phyloP scores from a whole-genome alignment of 2,113 vertebrate species.

The Alexandromys fortis region DNA sequence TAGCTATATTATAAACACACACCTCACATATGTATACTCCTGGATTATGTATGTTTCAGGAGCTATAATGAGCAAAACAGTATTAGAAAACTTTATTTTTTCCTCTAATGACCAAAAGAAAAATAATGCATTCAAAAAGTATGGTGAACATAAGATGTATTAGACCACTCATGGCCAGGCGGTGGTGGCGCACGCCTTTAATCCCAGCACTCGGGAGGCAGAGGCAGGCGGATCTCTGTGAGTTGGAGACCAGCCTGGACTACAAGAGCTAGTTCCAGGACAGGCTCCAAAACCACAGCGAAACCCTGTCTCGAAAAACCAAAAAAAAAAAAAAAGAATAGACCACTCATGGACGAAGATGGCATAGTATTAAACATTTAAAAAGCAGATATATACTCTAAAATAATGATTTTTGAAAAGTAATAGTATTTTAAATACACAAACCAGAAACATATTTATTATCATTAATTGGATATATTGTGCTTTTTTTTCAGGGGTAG shows the following conservation, averaged over 20 bases:
- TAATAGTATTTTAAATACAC: background rate
- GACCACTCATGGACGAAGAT: background rate
- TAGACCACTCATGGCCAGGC: background rate
- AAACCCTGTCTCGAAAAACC: too few species aligned
- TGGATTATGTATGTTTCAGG: background rate
- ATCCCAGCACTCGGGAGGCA: too few species aligned
- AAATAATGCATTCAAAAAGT: background rate
- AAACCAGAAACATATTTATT: too few species aligned
- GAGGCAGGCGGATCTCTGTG: too few species aligned
- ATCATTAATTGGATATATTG: background rate
- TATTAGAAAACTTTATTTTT: background rate
- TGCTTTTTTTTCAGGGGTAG: background rate
- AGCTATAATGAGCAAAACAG: background rate
- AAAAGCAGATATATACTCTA: background rate
- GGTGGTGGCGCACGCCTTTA: too few species aligned
- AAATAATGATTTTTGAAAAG: background rate
- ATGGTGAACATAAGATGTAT: background rate
- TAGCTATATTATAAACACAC: background rate
- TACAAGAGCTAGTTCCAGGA: too few species aligned
- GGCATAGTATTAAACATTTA: background rate
- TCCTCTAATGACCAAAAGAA: background rate
- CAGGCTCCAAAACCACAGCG: too few species aligned
- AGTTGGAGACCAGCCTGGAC: too few species aligned
- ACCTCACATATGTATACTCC: background rate
- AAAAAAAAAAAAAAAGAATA: too few species aligned